A percentile compares a stretch with the other conserved stretches of the same genome.
Evolutionary conservation across 2,888 invertebrate species (phyloP).

Genomic region (Nebria salina): DNA sequence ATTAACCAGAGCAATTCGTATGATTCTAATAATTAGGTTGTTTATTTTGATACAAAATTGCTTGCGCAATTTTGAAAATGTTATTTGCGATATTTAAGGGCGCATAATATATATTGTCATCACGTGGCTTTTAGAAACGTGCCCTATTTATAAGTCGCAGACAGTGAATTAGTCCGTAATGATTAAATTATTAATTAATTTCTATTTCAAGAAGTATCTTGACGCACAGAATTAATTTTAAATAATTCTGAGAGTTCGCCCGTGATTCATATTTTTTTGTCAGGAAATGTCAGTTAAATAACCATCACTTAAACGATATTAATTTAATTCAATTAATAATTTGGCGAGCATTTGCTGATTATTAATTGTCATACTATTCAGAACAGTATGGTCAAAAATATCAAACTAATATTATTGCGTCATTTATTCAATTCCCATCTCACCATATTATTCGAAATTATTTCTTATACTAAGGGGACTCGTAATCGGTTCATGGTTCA

Average conservation of each 20-base stretch:
- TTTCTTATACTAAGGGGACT: background rate
- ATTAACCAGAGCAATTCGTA: background rate
- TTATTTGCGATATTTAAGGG: too few species aligned
- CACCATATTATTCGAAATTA: background rate
- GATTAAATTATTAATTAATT: too few species aligned
- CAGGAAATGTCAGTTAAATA: background rate
- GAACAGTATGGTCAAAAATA: background rate
- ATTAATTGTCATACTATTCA: too few species aligned
- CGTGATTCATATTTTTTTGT: background rate
- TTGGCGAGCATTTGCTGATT: background rate
- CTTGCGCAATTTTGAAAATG: too few species aligned
- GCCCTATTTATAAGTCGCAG: too few species aligned
- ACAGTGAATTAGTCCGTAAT: too few species aligned
- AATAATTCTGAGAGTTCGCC: background rate
- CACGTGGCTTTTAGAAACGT: too few species aligned
- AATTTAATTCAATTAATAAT: background rate
- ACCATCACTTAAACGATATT: background rate
- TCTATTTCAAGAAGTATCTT: background rate
- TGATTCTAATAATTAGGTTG: too few species aligned
- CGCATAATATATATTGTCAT: too few species aligned
- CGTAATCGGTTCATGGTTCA: background rate
- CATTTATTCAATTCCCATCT: background rate
- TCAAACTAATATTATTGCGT: background rate
- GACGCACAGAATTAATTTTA: background rate
- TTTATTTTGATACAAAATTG: too few species aligned